Conservation (phyloP, 2,113 vertebrate genomes). For the Cricetomys ansorgei region DNA sequence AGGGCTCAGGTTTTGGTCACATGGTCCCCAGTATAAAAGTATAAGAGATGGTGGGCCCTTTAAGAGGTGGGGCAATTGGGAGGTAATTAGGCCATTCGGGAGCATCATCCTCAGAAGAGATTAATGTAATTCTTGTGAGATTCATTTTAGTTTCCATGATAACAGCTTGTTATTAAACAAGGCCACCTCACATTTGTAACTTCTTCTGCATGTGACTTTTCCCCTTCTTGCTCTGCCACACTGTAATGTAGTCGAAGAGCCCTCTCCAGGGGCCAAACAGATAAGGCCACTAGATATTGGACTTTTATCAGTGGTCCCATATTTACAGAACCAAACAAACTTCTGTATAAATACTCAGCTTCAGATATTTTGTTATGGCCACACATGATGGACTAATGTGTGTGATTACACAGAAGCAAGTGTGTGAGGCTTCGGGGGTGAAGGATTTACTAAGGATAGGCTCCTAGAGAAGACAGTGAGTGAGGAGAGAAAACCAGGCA, state of each 20-base stretch:
- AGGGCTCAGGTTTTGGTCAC: not conserved
- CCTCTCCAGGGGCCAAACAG: not conserved
- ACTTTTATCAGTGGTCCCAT: not conserved
- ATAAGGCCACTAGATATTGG: not conserved
- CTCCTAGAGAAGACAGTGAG: not conserved
- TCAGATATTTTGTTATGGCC: not conserved
- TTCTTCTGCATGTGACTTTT: not conserved
- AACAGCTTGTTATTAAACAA: not conserved
- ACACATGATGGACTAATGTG: not conserved
- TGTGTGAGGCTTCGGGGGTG: not conserved
- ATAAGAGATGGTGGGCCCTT: not conserved
- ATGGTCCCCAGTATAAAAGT: not conserved
- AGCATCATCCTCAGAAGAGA: not conserved
- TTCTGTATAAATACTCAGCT: not conserved
- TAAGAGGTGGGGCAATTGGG: not conserved
- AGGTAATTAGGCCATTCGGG: not conserved
- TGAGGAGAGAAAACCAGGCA: not conserved
- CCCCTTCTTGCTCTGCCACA: not conserved
- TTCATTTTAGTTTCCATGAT: not conserved
- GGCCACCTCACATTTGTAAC: not conserved
- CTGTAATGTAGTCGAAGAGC: not conserved
- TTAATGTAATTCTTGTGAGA: not conserved
- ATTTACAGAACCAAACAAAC: not conserved
- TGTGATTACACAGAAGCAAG: not conserved
- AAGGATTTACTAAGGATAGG: not conserved